Percentiles rank a stretch among this genome's conserved stretches.
Evolutionary conservation across 2,888 invertebrate genomes (phyloP).

Genomic region (Rotaria macrura): DNA sequence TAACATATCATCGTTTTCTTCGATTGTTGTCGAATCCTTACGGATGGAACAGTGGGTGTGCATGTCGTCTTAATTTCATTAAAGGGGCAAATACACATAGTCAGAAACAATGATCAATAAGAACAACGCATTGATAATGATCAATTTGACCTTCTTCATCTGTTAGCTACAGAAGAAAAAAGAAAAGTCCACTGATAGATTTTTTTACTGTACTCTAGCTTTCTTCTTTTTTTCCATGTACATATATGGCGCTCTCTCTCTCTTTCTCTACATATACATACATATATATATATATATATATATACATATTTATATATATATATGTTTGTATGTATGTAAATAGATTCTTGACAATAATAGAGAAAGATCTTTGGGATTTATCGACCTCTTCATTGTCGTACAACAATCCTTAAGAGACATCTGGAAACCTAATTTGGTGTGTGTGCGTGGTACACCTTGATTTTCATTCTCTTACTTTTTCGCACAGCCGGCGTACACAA

Average conservation of each 20-base stretch:
- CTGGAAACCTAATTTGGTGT: not conserved
- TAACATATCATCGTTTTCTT: not conserved
- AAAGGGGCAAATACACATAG: not conserved
- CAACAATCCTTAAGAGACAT: not conserved
- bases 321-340: not conserved
- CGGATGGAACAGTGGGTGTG: not conserved
- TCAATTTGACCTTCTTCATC: not conserved
- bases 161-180: not conserved
- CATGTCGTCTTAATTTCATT: conserved; percentile 3
- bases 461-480: not conserved
- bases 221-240: not conserved
- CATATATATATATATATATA: too few species aligned
- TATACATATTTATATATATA: too few species aligned
- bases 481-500: not conserved
- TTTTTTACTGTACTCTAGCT: not conserved
- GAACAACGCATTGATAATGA: not conserved
- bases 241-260: too few species aligned
- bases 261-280: too few species aligned
- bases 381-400: not conserved
- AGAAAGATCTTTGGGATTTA: not conserved
- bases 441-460: not conserved
- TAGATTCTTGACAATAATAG: not conserved
- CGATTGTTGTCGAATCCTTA: not conserved
- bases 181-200: not conserved
- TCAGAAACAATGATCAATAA: not conserved